Evolutionary conservation across 2,888 invertebrate species (phyloP).

Genomic region (Ommatoiulus sabulosus): DNA sequence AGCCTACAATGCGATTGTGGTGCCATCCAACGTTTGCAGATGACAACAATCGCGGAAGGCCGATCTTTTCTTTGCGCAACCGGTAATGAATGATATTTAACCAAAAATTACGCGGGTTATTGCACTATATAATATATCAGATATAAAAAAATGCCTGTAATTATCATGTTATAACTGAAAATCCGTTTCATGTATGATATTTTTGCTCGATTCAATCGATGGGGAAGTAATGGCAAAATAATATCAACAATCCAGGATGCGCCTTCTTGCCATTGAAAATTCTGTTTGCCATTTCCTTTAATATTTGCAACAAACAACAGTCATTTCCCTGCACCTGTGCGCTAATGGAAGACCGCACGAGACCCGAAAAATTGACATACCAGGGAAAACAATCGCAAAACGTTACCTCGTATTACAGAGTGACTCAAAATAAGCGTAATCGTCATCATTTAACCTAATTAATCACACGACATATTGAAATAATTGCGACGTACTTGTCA

Average conservation of each 20-base stretch:
- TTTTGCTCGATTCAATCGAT: background rate
- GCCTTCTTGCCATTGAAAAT: background rate
- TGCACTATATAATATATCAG: too few relatives aligned
- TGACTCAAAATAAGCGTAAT: background rate
- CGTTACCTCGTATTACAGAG: slow-evolving; percentile 3
- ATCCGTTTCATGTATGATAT: background rate
- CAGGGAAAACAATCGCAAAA: background rate
- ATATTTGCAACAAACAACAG: slow-evolving; percentile 12
- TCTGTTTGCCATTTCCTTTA: background rate
- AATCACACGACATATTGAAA: background rate
- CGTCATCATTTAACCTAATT: background rate
- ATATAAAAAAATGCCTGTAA: background rate
- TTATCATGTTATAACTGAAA: background rate
- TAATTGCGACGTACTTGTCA: background rate
- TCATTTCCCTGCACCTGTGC: background rate
- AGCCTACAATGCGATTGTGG: too few relatives aligned
- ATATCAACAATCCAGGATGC: background rate
- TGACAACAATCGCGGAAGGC: too few relatives aligned
- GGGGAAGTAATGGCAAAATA: background rate
- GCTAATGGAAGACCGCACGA: background rate
- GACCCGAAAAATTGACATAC: background rate
- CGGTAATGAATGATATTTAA: too few relatives aligned
- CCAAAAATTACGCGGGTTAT: too few relatives aligned
- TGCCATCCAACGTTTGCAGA: too few relatives aligned
- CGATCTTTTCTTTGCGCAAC: too few relatives aligned